These are phyloP conservation scores for Enteromius radiatus DNA, from an alignment of 2,797 vertebrate genomes.

Conservation along the genomic window DNA sequence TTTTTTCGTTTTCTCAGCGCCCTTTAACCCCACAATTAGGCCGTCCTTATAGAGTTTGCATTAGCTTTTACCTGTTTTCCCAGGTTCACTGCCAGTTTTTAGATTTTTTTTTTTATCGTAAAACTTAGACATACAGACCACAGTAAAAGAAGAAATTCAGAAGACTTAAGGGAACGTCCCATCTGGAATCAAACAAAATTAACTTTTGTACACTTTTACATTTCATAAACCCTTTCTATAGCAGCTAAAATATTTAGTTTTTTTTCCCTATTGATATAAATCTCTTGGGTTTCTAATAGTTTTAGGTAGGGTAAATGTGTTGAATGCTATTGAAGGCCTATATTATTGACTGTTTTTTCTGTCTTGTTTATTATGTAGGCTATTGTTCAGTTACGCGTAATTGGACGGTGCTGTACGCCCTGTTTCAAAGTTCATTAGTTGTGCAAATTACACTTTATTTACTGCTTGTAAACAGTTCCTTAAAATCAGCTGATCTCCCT, in stretches of 20 bases:
- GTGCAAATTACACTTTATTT: slow-evolving; percentile 41
- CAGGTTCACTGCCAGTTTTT: neutral
- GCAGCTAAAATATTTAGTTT: neutral
- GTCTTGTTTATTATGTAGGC: slow-evolving; percentile 8
- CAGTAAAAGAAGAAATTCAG: neutral
- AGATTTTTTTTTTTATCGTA: neutral
- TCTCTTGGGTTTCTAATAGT: neutral
- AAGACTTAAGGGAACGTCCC: neutral
- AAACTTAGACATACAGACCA: neutral
- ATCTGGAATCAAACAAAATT: neutral
- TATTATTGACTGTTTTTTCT: neutral
- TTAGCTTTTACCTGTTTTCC: slow-evolving; percentile 4
- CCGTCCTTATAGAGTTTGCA: neutral
- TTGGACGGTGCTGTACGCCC: slow-evolving; percentile 1
- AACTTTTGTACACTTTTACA: too few relatives aligned
- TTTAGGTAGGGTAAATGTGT: neutral
- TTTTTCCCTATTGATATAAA: neutral
- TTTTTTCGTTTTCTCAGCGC: slow-evolving; percentile 65
- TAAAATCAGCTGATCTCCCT: slow-evolving; percentile 31
- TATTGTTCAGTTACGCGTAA: slow-evolving; percentile 1
- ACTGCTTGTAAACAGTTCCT: slow-evolving; percentile 33
- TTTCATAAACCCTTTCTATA: neutral
- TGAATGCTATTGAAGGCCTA: neutral
- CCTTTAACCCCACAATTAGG: slow-evolving; percentile 68
- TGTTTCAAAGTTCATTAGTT: slow-evolving; percentile 35